phyloP scores from a whole-genome alignment of 2,113 vertebrate genomes.

The Pseudorhombus dupliciocellatus region DNA sequence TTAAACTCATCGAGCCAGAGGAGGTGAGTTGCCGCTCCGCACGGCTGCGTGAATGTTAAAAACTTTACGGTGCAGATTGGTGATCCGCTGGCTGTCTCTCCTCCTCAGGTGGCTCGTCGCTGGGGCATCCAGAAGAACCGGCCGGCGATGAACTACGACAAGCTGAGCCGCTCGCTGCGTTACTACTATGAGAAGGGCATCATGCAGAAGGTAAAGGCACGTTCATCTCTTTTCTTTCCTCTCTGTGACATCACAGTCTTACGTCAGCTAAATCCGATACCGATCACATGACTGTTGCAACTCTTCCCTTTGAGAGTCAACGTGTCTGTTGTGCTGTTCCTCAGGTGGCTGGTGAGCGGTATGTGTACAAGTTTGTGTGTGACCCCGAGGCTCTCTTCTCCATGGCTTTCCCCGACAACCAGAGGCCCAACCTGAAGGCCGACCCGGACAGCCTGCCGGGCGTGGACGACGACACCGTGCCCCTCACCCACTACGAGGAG shows the following conservation, averaged over 20 bases:
- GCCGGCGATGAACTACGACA: constrained; percentile 98
- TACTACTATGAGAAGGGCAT: constrained; percentile 99
- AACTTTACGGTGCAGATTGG: background rate
- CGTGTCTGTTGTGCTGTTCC: background rate
- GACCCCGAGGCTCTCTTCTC: constrained; percentile 96
- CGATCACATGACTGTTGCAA: too few species aligned
- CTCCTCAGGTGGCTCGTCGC: constrained; percentile 89
- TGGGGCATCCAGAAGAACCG: constrained; percentile 99
- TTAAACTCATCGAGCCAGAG: constrained; percentile 96
- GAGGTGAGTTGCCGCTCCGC: constrained; percentile 81
- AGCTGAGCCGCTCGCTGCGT: constrained; percentile 95
- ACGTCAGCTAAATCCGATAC: too few species aligned
- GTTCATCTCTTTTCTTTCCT: constrained; percentile 45
- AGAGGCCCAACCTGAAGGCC: constrained; percentile 91
- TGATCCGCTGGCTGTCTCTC: background rate
- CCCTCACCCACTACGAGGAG: constrained; percentile 92
- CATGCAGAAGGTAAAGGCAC: constrained; percentile 94
- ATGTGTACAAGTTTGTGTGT: constrained; percentile 97
- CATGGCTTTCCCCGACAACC: constrained; percentile 98
- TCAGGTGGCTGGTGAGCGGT: constrained; percentile 94
- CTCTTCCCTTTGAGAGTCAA: too few species aligned
- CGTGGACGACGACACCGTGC: constrained; percentile 89
- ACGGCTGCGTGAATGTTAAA: background rate
- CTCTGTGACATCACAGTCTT: too few species aligned
- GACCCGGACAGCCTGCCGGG: constrained; percentile 84